A percentile compares a stretch with the other conserved stretches of the same genome.
phyloP scores from a whole-genome alignment of 2,888 invertebrate species.

The Macrostomum cliftonense region DNA sequence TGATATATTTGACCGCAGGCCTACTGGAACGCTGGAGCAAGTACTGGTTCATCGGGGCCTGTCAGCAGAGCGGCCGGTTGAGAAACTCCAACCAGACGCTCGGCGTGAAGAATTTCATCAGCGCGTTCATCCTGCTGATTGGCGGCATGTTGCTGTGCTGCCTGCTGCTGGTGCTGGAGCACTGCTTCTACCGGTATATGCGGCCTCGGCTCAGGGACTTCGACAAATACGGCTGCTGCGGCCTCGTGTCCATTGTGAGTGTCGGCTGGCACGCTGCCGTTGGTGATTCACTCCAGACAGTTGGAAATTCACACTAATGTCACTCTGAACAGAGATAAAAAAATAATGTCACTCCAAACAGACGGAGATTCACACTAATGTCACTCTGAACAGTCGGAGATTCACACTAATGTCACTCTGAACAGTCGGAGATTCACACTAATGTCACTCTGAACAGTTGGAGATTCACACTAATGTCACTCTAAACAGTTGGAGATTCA shows the following conservation, averaged over 20 bases:
- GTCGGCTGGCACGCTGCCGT: not conserved
- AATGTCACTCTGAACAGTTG: too few species aligned
- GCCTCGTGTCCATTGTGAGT: constrained; percentile 75
- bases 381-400: too few species aligned
- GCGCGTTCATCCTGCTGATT: constrained; percentile 82
- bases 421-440: too few species aligned
- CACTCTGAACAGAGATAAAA: too few species aligned
- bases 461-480: too few species aligned
- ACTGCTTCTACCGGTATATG: constrained; percentile 73
- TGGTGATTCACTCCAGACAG: too few species aligned
- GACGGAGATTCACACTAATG: too few species aligned
- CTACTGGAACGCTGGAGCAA: constrained; percentile 73
- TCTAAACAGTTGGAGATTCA: too few species aligned
- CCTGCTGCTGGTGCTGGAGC: constrained; percentile 65
- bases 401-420: too few species aligned
- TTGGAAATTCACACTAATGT: too few species aligned
- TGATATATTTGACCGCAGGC: too few species aligned
- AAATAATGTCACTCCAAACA: too few species aligned
- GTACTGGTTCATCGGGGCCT: constrained; percentile 90
- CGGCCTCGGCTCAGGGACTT: constrained; percentile 26
- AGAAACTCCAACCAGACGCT: constrained; percentile 52
- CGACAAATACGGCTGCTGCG: constrained; percentile 74
- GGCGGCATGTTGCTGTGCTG: constrained; percentile 78
- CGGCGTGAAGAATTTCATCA: constrained; percentile 63
- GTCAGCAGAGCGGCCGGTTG: constrained; percentile 49